Evolutionary conservation across 2,113 vertebrate species (phyloP), one percentile per base, ranked within the genome.

Genomic region (Typhlomys cinereus): DNA sequence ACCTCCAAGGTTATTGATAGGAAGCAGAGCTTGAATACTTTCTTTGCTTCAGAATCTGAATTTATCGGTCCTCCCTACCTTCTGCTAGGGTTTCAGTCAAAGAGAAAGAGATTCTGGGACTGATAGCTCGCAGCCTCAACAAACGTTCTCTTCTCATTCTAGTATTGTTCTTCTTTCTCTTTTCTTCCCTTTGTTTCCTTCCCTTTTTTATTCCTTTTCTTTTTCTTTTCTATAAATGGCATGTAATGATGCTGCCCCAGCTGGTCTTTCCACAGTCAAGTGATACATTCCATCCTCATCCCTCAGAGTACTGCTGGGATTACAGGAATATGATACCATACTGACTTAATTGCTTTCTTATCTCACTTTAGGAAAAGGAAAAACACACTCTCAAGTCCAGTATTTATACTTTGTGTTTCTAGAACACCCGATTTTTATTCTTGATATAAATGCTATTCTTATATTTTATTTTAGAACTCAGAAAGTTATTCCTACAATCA

Each of bases 401-500:
- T 64, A 85, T 85, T 50, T 27, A 75, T 88, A n/a, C 9, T 66
- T 50, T 29, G 29, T 54, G 25, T 21, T 88, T 21, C 54, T 80
- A 88, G 5, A 62, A 41, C 14, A 84, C 2, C 27, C 87, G 50
- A 59, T 2, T 62, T 89, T 62, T 21, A 8, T 78, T 87, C 17
- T 52, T 90, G 6, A 61, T 59, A 52, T 21, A 83, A 62, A 59
- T 18, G 27, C 79, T 13, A 88, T 36, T 61, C 85, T 82, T 29
- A 44, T 84, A 20, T 80, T 89, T 79, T 70, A 70, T 62, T 90
- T 78, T 81, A 44, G 31, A 91, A 52, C 13, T 4, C 29, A 71
- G n/a, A 83, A 62, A 36, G 20, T 76, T 73, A 90, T 7, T 54
- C 23, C 79, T 52, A 81, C 54, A 27, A 75, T 91, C 29, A 4